Evolutionary conservation across 1,140 invertebrate genomes (phyloP), one percentile per base, ranked within the genome.

Genomic region (Zophobas atratus): DNA sequence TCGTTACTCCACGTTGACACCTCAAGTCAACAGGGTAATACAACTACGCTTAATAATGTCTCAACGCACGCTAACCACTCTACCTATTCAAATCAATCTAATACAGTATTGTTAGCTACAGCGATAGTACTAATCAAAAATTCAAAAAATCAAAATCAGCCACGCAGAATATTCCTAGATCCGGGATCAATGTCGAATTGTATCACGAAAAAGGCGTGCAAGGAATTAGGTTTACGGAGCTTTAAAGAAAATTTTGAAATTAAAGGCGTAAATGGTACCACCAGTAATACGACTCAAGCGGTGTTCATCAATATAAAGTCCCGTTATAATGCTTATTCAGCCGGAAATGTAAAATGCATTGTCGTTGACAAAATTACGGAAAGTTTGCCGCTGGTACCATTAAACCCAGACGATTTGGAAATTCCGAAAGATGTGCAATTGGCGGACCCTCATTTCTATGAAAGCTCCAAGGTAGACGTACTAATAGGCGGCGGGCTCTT

Each of bases 401-500:
- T 80, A 34, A 33, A 72, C 5, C 35, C 4, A 2, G 32, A n/a
- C 5, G 41, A 36, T 2, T 51, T 81, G 51, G 70, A 76, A 0
- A 81, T 86, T 70, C 84, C 84, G 6, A 20, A 67, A 35, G 75
- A 81, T 41, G 75, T 85, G 1, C 8, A 57, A 75, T 79, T 86
- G 51, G 83, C 86, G 33, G 85, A 87, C 78, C 84, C 83, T 33
- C 36, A 63, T 6, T 86, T 84, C 71, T 46, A 83, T 60, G 79
- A 80, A 41, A 79, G 82, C 1, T 43, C 53, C 0, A 35, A 76
- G 49, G 77, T 85, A 39, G 83, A 86, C 75, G 43, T 81, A 6
- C 72, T 86, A 39, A 70, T 86, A 8, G 84, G 84, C n/a, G 78
- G 80, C 1, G 80, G 78, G 38, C 8, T 82, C 3, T 85, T 80